Conservation (phyloP, 2,888 invertebrate species). For the Scaptomyza parva region DNA sequence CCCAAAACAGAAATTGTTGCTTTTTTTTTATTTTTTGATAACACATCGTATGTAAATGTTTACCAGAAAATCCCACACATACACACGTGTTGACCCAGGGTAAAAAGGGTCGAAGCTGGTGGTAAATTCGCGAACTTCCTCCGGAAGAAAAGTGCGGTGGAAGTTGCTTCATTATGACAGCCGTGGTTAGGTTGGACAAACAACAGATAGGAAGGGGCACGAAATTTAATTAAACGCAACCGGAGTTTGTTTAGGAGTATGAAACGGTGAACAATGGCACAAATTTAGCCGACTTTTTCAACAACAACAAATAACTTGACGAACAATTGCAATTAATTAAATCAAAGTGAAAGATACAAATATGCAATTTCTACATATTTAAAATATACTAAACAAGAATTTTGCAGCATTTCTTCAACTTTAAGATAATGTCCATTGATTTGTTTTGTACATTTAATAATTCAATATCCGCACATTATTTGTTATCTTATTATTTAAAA, state of each 20-base stretch:
- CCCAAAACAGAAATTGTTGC: conserved; percentile 27
- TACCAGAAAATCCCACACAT: conserved; percentile 3
- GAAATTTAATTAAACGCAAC: conserved; percentile 58
- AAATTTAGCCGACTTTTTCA: background rate
- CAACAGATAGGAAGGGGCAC: conserved; percentile 17
- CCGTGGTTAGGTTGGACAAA: conserved; percentile 58
- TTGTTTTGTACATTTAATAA: too few relatives aligned
- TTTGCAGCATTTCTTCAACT: too few relatives aligned
- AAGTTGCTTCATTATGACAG: conserved; percentile 68
- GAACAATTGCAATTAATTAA: conserved; percentile 18
- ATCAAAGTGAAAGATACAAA: background rate
- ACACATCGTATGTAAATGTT: conserved; percentile 67
- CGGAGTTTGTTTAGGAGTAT: conserved; percentile 30
- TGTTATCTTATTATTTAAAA: too few relatives aligned
- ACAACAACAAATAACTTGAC: background rate
- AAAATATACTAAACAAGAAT: too few relatives aligned
- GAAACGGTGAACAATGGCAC: conserved; percentile 28
- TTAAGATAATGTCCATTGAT: too few relatives aligned
- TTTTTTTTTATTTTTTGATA: conserved; percentile 64
- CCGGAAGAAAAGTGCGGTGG: conserved; percentile 40
- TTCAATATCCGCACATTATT: too few relatives aligned
- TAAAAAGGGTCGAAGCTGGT: conserved; percentile 34
- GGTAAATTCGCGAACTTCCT: conserved; percentile 56
- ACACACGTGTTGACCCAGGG: conserved; percentile 41
- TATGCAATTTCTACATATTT: background rate